Evolutionary conservation across 2,888 invertebrate genomes (phyloP), one percentile per base, ranked within the genome.

Genomic region (Volucella inflata): DNA sequence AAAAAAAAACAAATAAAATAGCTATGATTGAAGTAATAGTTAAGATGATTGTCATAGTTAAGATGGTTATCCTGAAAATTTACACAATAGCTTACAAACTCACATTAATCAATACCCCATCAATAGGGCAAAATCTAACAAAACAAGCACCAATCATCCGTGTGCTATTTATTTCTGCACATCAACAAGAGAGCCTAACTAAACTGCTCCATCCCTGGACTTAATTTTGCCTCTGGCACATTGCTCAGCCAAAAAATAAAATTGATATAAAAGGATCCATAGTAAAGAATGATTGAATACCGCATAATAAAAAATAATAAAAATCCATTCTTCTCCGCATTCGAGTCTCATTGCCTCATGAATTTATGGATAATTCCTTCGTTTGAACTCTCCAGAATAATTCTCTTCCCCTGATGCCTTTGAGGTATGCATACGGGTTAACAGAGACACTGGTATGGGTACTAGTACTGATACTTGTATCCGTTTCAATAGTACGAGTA

Each of bases 321-420:
- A 51, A 83, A 71, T 48, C 40, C 42, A 50, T 71, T 57, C 70
- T 55, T 60, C 50, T 48, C 14, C 48, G 38, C 59, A 70, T 57
- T 53, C 50, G 50, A 72, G n/a, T 36, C 44, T 67, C 74, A 75
- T 46, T 62, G 77, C 68, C 79, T 85, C 84, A 85, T 85, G 84
- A 85, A 85, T 85, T 76, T 85, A 85, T 85, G 84, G 84, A 85
- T 85, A 75, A 30, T 79, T 62, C 72, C 62, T 21, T 76, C 46
- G 46, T 65, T 46, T 57, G 10, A 36, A 17, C 8, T 30, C 21
- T n/a, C 17, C 46, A 51, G 65, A 59, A 51, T 67, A 21, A 62
- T 51, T 46, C 38, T 21, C 36, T 48, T 30, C 6, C 6, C 0
- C 6, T 30, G 30, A 30, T 30, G 30, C 30, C 30, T 30, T 30